phyloP scores from a whole-genome alignment of 23 tunicate genomes.

The Trididemnum nubilum region DNA sequence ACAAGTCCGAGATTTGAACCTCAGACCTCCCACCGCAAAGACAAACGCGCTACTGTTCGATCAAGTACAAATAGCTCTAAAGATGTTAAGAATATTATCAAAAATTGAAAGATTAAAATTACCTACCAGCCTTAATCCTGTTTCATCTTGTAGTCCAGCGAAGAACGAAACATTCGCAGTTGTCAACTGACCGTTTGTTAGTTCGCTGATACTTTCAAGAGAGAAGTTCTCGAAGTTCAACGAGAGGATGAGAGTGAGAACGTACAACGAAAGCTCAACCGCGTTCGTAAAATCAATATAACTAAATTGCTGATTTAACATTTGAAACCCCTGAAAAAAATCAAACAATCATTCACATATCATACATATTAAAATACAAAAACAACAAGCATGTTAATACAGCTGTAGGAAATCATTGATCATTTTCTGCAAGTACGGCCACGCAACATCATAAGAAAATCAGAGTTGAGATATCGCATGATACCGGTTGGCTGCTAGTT shows the following conservation, averaged over 20 bases:
- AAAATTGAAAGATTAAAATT: no score
- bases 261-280: conserved; percentile 76
- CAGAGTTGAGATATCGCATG: no score
- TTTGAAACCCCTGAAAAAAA: conserved; percentile 59
- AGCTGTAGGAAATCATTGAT: no score
- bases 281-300: conserved; percentile 79
- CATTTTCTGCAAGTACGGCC: conserved; percentile 63
- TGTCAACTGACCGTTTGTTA: conserved; percentile 3
- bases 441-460: conserved; percentile 37
- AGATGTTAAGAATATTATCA: no score
- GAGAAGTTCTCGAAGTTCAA: conserved; percentile 51
- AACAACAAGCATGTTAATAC: no score
- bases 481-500: no score
- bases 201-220: conserved; percentile 47
- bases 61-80: no score
- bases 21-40: no score
- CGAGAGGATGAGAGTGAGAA: conserved; percentile 53
- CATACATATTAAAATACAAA: no score
- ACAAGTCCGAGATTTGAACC: no score
- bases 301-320: conserved; percentile 58
- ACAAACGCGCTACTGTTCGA: no score
- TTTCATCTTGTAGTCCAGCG: conserved; percentile 60
- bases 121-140: conserved; percentile 80
- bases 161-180: conserved; percentile 15
- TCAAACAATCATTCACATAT: not conserved